A percentile compares a stretch with the other conserved stretches of the same genome.
phyloP scores from a whole-genome alignment of 2,797 vertebrate species.

The Tamandua tetradactyla region DNA sequence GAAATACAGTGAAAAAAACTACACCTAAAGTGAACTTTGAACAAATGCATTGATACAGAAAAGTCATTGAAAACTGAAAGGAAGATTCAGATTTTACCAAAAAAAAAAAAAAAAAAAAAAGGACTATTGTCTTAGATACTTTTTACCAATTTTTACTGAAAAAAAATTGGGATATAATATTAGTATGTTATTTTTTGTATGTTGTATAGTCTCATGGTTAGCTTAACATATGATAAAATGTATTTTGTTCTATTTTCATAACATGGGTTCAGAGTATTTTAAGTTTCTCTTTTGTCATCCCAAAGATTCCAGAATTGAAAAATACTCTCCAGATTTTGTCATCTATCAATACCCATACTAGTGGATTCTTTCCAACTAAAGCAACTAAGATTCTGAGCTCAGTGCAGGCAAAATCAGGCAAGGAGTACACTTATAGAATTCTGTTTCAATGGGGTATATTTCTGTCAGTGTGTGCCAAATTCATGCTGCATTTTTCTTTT shows the following conservation, averaged over 20 bases:
- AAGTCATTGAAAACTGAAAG: not conserved
- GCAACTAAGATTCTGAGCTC: not conserved
- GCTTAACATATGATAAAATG: conserved; percentile 2
- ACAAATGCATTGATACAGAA: not conserved
- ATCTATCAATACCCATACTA: not conserved
- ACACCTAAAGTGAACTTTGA: not conserved
- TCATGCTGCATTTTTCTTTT: not conserved
- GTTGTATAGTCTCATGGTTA: not conserved
- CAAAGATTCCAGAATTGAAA: not conserved
- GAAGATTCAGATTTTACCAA: conserved; percentile 7
- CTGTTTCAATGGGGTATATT: not conserved
- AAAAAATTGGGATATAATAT: not conserved
- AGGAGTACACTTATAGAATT: not conserved
- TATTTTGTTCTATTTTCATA: conserved; percentile 18
- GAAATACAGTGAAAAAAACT: conserved; percentile 20
- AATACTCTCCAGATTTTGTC: not conserved
- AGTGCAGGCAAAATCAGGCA: not conserved
- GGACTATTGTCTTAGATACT: not conserved
- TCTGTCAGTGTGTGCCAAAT: not conserved
- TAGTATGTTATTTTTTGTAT: not conserved
- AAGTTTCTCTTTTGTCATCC: not conserved
- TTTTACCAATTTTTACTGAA: not conserved
- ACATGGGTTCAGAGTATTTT: not conserved
- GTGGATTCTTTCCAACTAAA: too few relatives aligned
- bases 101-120: not conserved